Base-by-base conservation (phyloP, 2,888 invertebrate genomes). In the Furcula furcula region DNA sequence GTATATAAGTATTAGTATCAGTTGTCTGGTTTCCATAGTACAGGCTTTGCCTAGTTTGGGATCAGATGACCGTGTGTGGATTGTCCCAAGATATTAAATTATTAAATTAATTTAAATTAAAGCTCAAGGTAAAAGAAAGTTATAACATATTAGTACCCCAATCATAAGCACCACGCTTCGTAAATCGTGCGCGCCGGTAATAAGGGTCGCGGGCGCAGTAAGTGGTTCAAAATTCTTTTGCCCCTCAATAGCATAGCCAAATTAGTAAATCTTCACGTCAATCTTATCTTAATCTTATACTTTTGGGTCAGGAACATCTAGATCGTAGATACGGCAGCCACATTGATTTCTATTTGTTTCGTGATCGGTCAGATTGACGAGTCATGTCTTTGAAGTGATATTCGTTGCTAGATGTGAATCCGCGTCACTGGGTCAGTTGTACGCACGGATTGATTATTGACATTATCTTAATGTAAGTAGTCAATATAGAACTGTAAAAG, bases 241-340 rank as follows among this genome's bases (percentile, higher is more conserved):
- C 60, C 56, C 56, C 56, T 45, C 23, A 22, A 32, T 25, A 35
- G 32, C 38, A 14, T 34, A 31, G 61, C 57, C 45, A 61, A 65
- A 74, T 76, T 72, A 72, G 75, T 76, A 76, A 67, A 78, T 79
- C 79, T 83, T 74, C 74, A 70, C 70, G 73, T 83, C 83, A 76
- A 68, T 76, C 72, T 75, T 82, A 82, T 59, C 41, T 56, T 62
- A 75, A 83, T 83, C 83, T 69, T 36, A 44, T 71, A 75, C 76
- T 83, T 86, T 79, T 69, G 63, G 84, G 86, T 83, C 75, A 83
- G 67, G 63, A 68, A 63, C 65, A 62, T 79, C 80, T 43, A 47
- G 79, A 81, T 78, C 66, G 34, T 12, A 66, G 74, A 77, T 77
- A 69, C 50, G 47, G 56, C 60, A 61, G 70, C 71, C 72, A 74